Evolutionary conservation across 2,797 vertebrate genomes (phyloP).

Genomic region (Sebastolobus altivelis): DNA sequence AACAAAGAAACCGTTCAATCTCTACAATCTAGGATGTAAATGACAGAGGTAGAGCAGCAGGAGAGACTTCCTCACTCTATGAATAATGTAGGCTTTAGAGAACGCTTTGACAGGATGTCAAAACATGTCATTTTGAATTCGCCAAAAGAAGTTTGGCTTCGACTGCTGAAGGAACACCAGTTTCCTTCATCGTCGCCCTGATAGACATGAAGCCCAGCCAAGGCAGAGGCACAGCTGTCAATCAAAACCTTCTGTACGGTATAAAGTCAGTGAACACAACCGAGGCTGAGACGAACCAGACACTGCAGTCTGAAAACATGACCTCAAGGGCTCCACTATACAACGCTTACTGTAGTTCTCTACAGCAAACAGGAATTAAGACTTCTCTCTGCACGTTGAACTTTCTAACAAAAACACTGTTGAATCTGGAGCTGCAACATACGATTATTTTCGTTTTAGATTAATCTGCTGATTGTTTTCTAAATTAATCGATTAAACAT

Average conservation of each 20-base stretch:
- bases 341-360: too few relatives aligned
- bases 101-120: slow-evolving; percentile 40
- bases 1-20: neutral
- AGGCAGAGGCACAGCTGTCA: slow-evolving; percentile 24
- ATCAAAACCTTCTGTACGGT: neutral
- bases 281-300: neutral
- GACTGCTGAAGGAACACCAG: slow-evolving; percentile 8
- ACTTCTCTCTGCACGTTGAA: neutral
- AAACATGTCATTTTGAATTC: slow-evolving; percentile 34
- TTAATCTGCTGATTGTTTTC: too few relatives aligned
- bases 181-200: slow-evolving; percentile 17
- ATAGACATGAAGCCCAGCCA: neutral
- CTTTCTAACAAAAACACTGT: neutral
- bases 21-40: neutral
- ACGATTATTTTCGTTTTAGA: too few relatives aligned
- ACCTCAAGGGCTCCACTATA: neutral
- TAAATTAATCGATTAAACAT: too few relatives aligned
- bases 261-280: neutral
- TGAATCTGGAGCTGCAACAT: neutral
- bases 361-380: neutral
- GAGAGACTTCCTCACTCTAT: neutral
- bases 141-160: neutral
- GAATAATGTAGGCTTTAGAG: slow-evolving; percentile 38
- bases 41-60: neutral
- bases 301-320: neutral